Evolutionary conservation across 1,140 invertebrate genomes (phyloP).

Genomic region (Apis mellifera): DNA sequence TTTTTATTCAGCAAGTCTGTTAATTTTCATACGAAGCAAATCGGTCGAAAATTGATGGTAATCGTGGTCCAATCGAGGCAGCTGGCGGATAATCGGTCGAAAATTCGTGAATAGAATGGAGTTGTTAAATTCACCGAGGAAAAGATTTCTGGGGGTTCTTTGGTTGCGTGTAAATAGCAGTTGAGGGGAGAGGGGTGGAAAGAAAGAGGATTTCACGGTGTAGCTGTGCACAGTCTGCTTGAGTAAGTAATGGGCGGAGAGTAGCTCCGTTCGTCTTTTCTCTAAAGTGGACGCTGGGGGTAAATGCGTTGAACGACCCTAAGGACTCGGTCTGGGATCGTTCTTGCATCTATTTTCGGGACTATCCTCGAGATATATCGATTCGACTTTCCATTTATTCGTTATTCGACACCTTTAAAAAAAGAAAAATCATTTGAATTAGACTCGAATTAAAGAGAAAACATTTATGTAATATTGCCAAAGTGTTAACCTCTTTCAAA

Average conservation of each 20-base stretch:
- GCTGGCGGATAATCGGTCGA: background rate
- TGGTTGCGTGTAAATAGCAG: slow-evolving; percentile 39
- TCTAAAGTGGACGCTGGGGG: slow-evolving; percentile 34
- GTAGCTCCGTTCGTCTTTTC: slow-evolving; percentile 47
- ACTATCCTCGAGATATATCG: background rate
- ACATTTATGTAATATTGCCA: too few relatives aligned
- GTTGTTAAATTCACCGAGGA: slow-evolving; percentile 30
- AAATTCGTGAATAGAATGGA: slow-evolving; percentile 12
- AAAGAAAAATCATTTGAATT: too few relatives aligned
- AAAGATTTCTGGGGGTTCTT: slow-evolving; percentile 23
- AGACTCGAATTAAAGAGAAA: too few relatives aligned
- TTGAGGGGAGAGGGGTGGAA: slow-evolving; percentile 15
- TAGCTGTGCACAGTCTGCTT: slow-evolving; percentile 41
- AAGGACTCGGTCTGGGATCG: slow-evolving; percentile 7
- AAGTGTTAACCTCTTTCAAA: too few relatives aligned
- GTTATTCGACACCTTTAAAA: too few relatives aligned
- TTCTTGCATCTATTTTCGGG: slow-evolving; percentile 1
- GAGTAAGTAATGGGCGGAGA: slow-evolving; percentile 50
- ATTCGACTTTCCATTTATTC: background rate
- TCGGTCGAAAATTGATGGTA: too few relatives aligned
- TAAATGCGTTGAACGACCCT: slow-evolving; percentile 40
- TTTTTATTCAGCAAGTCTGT: too few relatives aligned
- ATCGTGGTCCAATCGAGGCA: too few relatives aligned
- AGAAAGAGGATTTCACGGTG: slow-evolving; percentile 41
- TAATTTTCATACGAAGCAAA: too few relatives aligned